Evolutionary conservation across 2,113 vertebrate species (phyloP), one percentile per base, ranked within the genome.

Genomic region (Burhinus bistriatus): DNA sequence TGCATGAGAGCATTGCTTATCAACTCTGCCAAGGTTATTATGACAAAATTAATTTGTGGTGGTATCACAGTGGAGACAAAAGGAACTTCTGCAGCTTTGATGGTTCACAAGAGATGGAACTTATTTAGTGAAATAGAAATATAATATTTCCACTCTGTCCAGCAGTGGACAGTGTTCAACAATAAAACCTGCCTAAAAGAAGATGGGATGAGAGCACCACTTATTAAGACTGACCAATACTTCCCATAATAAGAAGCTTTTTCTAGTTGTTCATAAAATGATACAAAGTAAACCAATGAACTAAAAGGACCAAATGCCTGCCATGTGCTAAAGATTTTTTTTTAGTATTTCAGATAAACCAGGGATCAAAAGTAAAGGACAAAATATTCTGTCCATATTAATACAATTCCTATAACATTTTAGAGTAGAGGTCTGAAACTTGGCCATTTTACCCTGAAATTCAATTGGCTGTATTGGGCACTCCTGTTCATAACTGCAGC

Each of bases 121-220:
- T 40, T 30, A 6, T 77, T 79, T 52, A 73, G 49, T 30, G 23
- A 81, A 83, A 76, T 30, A 22, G 8, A 36, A 83, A 72, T 27
- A 73, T n/a, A 27, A 3, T 7, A 77, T 57, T 83, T 70, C 20
- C 21, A 29, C 34, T 92, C 21, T 77, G 38, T 25, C n/a, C 52
- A 47, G 54, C 58, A 87, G 49, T 38, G 26, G 29, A 83, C 52
- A 69, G 29, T 8, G 8, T 44, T 58, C 64, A 91, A n/a, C 26
- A 66, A 81, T 30, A 73, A 87, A 88, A 77, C 12, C 36, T 38
- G 54, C 32, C n/a, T 42, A 59, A 55, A 17, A 83, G 32, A 81
- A 69, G 21, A 57, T 5, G 6, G 34, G 12, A 15, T 9, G 7
- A 66, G n/a, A 79, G 29, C 21, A 54, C 0, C 0, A 0, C 52